Evolutionary conservation across 2,113 vertebrate genomes (phyloP).

Genomic region (Cyprinodon variegatus): DNA sequence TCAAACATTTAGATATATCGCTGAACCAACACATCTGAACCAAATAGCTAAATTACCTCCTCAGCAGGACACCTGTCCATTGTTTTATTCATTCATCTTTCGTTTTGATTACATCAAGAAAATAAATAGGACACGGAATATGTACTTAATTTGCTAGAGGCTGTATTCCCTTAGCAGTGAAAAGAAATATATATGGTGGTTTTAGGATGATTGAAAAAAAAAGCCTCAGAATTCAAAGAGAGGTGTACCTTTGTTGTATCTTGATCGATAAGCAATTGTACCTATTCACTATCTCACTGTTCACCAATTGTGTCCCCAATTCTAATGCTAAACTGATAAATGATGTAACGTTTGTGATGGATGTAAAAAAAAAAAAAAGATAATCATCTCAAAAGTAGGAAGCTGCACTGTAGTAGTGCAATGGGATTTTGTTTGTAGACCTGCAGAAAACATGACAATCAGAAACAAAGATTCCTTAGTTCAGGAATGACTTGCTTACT

Average conservation of each 20-base stretch:
- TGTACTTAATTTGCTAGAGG: neutral
- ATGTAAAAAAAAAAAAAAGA: constrained; percentile 27
- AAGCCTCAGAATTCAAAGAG: neutral
- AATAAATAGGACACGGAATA: neutral
- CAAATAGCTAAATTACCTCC: too few species aligned
- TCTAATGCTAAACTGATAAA: constrained; percentile 49
- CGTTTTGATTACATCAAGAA: neutral
- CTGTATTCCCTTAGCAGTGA: neutral
- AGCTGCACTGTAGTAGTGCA: constrained; percentile 40
- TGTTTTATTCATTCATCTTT: neutral
- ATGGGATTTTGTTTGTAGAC: constrained; percentile 55
- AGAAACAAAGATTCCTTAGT: constrained; percentile 61
- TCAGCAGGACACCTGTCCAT: too few species aligned
- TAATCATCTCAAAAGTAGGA: constrained; percentile 58
- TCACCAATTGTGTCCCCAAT: constrained; percentile 30
- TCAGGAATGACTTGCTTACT: constrained; percentile 70
- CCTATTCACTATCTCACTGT: constrained; percentile 24
- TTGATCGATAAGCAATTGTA: neutral
- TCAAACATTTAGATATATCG: neutral
- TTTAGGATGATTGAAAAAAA: neutral
- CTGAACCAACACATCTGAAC: too few species aligned
- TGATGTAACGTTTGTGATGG: constrained; percentile 46
- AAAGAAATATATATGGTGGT: neutral
- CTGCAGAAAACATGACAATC: constrained; percentile 54
- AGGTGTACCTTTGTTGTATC: neutral